Evolutionary conservation across 1,140 invertebrate genomes (phyloP), one percentile per base, ranked within the genome.

Genomic region (Brachionus paranguensis): DNA sequence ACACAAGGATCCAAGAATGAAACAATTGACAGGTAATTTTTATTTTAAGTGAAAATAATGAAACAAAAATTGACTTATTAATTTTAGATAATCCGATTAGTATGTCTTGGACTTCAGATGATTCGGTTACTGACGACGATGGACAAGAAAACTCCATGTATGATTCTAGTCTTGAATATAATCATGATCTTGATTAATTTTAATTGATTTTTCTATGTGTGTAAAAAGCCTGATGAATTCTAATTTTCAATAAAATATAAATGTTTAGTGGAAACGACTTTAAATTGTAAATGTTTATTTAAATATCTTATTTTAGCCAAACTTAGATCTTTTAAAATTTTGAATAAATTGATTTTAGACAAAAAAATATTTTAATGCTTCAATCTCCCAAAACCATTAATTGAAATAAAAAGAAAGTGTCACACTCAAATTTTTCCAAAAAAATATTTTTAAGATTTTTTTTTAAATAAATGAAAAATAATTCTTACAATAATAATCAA

Each of bases 101-200:
- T 50, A 27, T 76, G 72, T 76, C 72, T 27, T 76, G 72, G 72
- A 29, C 72, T 27, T 76, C 72, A 29, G 72, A 76, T 37, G 72
- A 76, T 50, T 76, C 72, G 45, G 45, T 50, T 2, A 45, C 20
- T 27, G 72, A 76, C 14, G 72, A 76, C 12, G 72, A 76, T 29
- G 72, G 20, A n/a, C 41, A 76, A 5, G 72, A 76, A 76, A 76
- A 76, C 45, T 76, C 72, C 11, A 76, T 76, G 72, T 76, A 76
- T 76, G 72, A 76, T 76, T 76, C 72, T 50, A 76, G 72, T 76
- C 72, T 76, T 27, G 72, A 76, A 76, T 76, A 76, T 50, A 76
- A 50, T 24, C 43, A 76, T 50, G 72, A 76, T 50, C 45, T 50
- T 27, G 17, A 76, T 50, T 76, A 27, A 50, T 76, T 74, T 53